Evolutionary conservation across 1,140 invertebrate species (phyloP).

Genomic region (Bombyx mandarina): DNA sequence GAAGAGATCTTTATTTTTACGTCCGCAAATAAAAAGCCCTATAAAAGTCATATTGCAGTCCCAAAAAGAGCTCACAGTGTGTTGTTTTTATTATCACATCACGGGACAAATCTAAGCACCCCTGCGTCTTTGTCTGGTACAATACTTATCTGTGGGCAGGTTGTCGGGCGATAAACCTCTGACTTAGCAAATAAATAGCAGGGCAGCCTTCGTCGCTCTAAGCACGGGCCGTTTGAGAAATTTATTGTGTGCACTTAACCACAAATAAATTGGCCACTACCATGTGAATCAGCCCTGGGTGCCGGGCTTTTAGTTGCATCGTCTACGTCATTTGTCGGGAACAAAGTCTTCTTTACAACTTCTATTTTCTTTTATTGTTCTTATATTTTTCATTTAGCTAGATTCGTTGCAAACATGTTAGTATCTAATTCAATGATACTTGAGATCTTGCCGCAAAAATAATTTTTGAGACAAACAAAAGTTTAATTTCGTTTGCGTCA

Average conservation of each 20-base stretch:
- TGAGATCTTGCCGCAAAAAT: no score
- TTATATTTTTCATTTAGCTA: no score
- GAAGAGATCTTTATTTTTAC: slow-evolving; percentile 17
- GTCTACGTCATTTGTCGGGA: background rate
- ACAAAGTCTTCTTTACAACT: no score
- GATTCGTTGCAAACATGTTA: no score
- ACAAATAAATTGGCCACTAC: slow-evolving; percentile 60
- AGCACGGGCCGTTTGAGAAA: slow-evolving; percentile 62
- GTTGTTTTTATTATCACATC: slow-evolving; percentile 33
- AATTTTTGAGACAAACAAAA: no score
- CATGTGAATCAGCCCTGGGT: slow-evolving; percentile 39
- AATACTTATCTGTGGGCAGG: slow-evolving; percentile 27
- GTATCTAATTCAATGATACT: no score
- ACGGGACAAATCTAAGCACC: slow-evolving; percentile 38
- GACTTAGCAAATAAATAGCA: slow-evolving; percentile 58
- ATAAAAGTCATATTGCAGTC: slow-evolving; percentile 21
- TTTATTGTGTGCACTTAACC: slow-evolving; percentile 66
- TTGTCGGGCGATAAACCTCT: slow-evolving; percentile 45
- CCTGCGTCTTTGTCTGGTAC: slow-evolving; percentile 21
- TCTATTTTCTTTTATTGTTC: no score
- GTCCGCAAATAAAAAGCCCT: slow-evolving; percentile 17
- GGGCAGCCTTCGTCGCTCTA: slow-evolving; percentile 47
- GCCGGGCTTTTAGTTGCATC: slow-evolving; percentile 21
- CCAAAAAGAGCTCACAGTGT: slow-evolving; percentile 20
- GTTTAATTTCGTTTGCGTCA: no score